phyloP scores from a whole-genome alignment of 1,140 invertebrate species.

The Platyura marginata region DNA sequence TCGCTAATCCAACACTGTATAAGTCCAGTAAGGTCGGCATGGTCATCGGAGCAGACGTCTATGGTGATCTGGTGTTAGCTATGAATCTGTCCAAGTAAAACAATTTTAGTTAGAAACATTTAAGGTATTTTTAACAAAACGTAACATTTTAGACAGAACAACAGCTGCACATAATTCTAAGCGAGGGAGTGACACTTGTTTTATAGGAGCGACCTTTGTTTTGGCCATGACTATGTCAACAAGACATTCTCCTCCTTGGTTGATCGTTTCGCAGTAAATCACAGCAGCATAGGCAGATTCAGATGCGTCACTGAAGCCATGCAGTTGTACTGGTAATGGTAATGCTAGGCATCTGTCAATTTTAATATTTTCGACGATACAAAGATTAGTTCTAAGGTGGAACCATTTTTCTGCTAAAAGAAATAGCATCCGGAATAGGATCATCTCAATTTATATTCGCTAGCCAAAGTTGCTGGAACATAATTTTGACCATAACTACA shows the following conservation, averaged over 20 bases:
- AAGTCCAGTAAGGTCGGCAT: too few species aligned
- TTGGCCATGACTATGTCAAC: constrained; percentile 2
- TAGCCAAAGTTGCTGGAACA: background rate
- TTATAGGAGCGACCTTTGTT: constrained; percentile 19
- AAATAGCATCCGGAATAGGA: constrained; percentile 8
- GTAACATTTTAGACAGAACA: background rate
- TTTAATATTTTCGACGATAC: too few species aligned
- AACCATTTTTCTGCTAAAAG: constrained; percentile 8
- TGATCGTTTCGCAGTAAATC: constrained; percentile 6
- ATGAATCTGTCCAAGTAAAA: constrained; percentile 14
- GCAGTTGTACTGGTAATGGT: constrained; percentile 5
- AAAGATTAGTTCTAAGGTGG: too few species aligned
- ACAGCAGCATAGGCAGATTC: too few species aligned
- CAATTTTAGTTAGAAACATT: background rate
- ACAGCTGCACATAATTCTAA: constrained; percentile 13
- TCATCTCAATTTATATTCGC: constrained; percentile 15
- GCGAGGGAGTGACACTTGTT: constrained; percentile 16
- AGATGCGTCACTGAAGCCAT: constrained; percentile 19
- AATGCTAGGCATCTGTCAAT: too few species aligned
- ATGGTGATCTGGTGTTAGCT: too few species aligned
- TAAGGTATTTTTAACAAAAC: background rate
- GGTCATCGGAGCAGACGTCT: too few species aligned
- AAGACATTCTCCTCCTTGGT: background rate
- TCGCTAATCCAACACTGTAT: too few species aligned
- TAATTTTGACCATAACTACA: background rate